Conservation (phyloP, 1,140 invertebrate species). For the Whitmania pigra region DNA sequence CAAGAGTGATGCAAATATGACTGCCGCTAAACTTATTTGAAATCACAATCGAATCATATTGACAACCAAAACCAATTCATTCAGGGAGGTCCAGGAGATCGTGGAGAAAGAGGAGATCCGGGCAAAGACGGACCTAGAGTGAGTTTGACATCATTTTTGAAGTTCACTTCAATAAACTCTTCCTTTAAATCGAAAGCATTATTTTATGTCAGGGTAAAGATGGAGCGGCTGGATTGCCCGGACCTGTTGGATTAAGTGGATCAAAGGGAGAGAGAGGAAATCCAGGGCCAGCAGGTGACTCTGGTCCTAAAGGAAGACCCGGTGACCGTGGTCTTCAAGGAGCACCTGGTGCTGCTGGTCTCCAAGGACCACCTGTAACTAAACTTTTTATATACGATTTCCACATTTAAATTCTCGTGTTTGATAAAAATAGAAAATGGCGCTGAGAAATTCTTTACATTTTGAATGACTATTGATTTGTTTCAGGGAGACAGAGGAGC, state of each 20-base stretch:
- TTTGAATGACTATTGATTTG: constrained; percentile 38
- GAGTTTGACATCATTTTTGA: neutral
- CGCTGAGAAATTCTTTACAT: neutral
- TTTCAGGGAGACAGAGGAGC: constrained; percentile 62
- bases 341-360: constrained; percentile 61
- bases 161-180: neutral
- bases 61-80: neutral
- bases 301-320: constrained; percentile 55
- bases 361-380: constrained; percentile 51
- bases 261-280: constrained; percentile 53
- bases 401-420: neutral
- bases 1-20: no score
- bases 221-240: constrained; percentile 55
- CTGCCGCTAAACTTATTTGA: no score
- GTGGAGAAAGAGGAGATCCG: constrained; percentile 15
- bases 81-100: constrained; percentile 8
- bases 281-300: constrained; percentile 52
- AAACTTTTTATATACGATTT: neutral
- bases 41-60: no score
- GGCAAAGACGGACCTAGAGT: constrained; percentile 15
- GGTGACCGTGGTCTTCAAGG: constrained; percentile 56
- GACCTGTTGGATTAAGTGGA: constrained; percentile 52
- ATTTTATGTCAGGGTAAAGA: constrained; percentile 5
- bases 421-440: constrained; percentile 30
- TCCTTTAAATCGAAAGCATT: neutral